Evolutionary conservation across 2,888 invertebrate genomes (phyloP), one percentile per base, ranked within the genome.

Genomic region (Tiphia femorata): DNA sequence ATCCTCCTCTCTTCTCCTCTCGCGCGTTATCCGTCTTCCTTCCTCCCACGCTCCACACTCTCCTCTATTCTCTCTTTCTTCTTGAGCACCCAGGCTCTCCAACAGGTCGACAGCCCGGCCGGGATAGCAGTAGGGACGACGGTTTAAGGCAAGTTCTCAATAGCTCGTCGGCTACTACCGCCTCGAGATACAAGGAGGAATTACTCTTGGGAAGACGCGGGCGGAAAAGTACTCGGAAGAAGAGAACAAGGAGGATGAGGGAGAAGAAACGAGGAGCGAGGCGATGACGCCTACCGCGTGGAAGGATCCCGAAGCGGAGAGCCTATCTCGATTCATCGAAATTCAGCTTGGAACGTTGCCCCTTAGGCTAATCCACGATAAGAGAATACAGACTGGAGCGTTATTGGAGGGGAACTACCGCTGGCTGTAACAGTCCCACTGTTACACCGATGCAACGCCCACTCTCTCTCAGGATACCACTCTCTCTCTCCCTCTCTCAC

Each of bases 311-410:
- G 51, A 10, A 49, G 53, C 48, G 51, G 58, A 63, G 51, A 16
- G 42, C 61, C 67, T 72, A 73, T 74, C 72, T 62, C 56, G 63
- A 67, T 61, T 69, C 74, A 73, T 75, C 71, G 62, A 67, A 70
- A 69, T 70, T 69, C 64, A 54, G 43, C 20, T 48, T 37, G 54
- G 54, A 54, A 63, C 55, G 46, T 46, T 53, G 44, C 38, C 46
- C 53, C 61, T 59, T 51, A 46, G 53, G 54, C 70, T 69, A 64
- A 69, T 67, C 61, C 57, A 43, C 55, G 64, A 70, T 70, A 61
- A 70, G 53, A 41, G 38, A 49, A 25, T 42, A 25, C 52, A 49
- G 21, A 42, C 33, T 46, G 35, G 21, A 44, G 40, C 27, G 48
- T 48, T 52, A 50, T 57, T 44, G 58, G 33, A 27, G 16, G n/a